These are phyloP conservation scores for Panulirus ornatus DNA, from an alignment of 1,140 invertebrate genomes.

Conservation along the genomic window DNA sequence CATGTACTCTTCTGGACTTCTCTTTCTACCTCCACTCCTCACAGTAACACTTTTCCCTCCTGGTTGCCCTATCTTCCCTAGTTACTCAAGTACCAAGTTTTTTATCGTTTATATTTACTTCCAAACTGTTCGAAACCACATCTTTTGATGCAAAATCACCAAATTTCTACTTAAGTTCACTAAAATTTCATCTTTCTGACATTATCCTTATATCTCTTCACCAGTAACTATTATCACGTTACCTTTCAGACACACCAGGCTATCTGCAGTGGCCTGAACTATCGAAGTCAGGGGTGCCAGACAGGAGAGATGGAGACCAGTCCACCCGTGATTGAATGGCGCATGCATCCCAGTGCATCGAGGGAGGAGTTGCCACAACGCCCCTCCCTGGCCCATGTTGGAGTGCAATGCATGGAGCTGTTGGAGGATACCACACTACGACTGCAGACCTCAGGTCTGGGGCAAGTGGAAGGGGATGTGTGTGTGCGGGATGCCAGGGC, in stretches of 20 bases:
- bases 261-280: constrained; percentile 37
- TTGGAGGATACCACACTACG: neutral
- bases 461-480: neutral
- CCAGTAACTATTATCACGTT: too few species aligned
- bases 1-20: too few species aligned
- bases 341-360: neutral
- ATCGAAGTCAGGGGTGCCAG: constrained; percentile 52
- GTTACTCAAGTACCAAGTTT: too few species aligned
- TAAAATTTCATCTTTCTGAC: too few species aligned
- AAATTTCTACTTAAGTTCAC: too few species aligned
- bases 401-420: constrained; percentile 21
- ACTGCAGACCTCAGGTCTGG: neutral
- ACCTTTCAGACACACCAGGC: constrained; percentile 36
- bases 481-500: neutral
- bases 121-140: too few species aligned
- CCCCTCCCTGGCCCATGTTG: neutral
- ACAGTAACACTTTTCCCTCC: too few species aligned
- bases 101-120: too few species aligned
- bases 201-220: too few species aligned
- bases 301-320: constrained; percentile 41
- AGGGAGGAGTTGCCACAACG: neutral
- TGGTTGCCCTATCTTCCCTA: too few species aligned
- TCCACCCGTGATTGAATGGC: constrained; percentile 45
- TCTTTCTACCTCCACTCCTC: too few species aligned
- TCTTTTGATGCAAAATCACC: too few species aligned